Evolutionary conservation across 2,888 invertebrate genomes (phyloP).

Genomic region (Nemoura dubitans): DNA sequence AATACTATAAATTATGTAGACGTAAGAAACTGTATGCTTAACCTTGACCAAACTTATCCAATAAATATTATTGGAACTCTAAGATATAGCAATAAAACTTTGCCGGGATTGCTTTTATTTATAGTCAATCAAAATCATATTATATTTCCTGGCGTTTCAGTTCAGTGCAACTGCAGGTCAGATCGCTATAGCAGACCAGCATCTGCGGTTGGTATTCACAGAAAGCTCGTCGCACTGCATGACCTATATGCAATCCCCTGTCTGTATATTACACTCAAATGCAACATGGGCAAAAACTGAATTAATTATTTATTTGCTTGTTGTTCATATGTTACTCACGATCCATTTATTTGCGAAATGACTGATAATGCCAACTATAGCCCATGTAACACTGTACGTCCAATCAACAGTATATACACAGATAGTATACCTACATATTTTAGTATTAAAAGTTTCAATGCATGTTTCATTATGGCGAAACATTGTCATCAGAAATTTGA

Average conservation of each 20-base stretch:
- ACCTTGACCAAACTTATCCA: not conserved
- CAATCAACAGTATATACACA: not conserved
- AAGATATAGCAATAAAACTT: not conserved
- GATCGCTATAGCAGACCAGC: too few relatives aligned
- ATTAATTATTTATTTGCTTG: conserved; percentile 13
- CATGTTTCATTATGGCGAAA: not conserved
- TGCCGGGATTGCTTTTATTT: not conserved
- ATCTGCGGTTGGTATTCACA: too few relatives aligned
- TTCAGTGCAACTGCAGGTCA: too few relatives aligned
- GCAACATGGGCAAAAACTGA: not conserved
- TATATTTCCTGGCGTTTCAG: too few relatives aligned
- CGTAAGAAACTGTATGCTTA: not conserved
- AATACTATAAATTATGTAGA: not conserved
- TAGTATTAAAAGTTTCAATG: not conserved
- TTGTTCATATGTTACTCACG: not conserved
- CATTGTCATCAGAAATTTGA: not conserved
- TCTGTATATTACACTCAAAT: not conserved
- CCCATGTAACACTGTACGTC: not conserved
- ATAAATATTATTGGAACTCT: not conserved
- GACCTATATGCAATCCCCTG: not conserved
- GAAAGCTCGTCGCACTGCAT: not conserved
- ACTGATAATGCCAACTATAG: not conserved
- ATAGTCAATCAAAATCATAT: too few relatives aligned
- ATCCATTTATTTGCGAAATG: conserved; percentile 1
- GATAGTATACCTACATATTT: not conserved